Conservation (phyloP, 2,797 vertebrate species). For the Phylloscopus collybita region DNA sequence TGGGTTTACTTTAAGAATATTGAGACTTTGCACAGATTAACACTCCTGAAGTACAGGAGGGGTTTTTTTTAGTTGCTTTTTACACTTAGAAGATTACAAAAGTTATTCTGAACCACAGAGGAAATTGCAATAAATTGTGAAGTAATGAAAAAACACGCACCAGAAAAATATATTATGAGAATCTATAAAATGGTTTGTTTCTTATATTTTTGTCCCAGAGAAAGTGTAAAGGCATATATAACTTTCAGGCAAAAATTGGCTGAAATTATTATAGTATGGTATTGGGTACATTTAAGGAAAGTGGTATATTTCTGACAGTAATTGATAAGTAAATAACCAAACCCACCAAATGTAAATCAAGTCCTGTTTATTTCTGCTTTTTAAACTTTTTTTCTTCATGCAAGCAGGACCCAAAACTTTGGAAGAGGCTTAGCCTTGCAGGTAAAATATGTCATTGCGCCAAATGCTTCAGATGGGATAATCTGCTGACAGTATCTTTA, state of each 20-base stretch:
- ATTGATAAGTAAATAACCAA: neutral
- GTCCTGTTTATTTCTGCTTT: accelerated
- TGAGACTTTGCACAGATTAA: neutral
- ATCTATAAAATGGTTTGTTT: neutral
- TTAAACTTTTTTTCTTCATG: neutral
- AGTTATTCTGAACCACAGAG: neutral
- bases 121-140: neutral
- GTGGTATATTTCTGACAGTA: neutral
- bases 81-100: neutral
- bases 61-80: neutral
- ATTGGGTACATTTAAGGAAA: neutral
- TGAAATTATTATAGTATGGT: neutral
- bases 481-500: neutral
- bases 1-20: neutral
- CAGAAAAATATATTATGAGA: neutral
- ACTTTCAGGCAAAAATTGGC: neutral
- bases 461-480: neutral
- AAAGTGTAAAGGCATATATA: neutral
- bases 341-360: neutral
- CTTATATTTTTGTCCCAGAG: neutral
- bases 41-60: neutral
- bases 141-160: accelerated
- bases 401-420: neutral
- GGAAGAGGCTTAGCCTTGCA: neutral
- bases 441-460: neutral